Evolutionary conservation across 2,113 vertebrate species (phyloP).

Genomic region (Phodopus roborovskii): DNA sequence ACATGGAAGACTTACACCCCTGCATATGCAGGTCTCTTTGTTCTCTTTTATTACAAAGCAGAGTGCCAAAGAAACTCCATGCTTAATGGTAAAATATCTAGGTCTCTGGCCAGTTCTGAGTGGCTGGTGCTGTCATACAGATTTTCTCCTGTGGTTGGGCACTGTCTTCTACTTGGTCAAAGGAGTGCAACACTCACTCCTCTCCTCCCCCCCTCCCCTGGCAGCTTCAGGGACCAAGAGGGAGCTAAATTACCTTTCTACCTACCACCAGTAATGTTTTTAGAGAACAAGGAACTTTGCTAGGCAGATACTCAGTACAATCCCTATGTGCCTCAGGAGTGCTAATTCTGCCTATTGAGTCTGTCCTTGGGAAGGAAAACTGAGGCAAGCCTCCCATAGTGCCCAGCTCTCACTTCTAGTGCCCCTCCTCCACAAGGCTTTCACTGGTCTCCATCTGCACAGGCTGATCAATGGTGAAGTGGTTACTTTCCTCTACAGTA

Average conservation of each 20-base stretch:
- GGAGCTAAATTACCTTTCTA: not conserved
- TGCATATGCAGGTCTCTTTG: not conserved
- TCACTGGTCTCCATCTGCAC: not conserved
- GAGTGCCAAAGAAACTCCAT: not conserved
- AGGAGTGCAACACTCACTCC: not conserved
- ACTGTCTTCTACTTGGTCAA: not conserved
- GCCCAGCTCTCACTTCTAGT: not conserved
- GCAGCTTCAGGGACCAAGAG: not conserved
- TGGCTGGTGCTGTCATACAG: not conserved
- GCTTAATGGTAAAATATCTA: not conserved
- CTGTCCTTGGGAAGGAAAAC: not conserved
- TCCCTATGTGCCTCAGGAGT: no score
- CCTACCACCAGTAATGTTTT: not conserved
- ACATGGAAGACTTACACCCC: not conserved
- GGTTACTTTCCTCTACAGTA: not conserved
- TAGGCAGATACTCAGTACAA: not conserved
- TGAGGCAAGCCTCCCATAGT: not conserved
- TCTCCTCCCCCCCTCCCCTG: not conserved
- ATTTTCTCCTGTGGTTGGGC: not conserved
- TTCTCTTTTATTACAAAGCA: constrained; percentile 10
- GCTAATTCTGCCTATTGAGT: not conserved
- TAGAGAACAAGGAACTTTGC: not conserved
- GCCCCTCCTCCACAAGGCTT: not conserved
- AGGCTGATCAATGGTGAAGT: not conserved
- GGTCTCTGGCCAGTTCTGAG: not conserved